Conservation (phyloP, 1,140 invertebrate species). For the Rhyzopertha dominica region DNA sequence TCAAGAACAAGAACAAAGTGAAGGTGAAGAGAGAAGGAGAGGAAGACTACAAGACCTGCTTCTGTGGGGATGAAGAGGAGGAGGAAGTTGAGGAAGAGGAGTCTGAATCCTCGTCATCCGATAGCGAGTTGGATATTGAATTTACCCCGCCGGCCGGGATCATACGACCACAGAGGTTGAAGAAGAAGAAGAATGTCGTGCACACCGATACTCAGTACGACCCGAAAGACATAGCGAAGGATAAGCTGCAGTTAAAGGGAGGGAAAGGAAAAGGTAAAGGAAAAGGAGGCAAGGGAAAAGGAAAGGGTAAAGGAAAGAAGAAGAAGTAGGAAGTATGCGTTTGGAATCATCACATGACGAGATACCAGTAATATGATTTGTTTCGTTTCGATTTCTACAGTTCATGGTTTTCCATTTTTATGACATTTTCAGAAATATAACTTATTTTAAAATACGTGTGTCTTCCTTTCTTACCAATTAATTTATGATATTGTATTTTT, state of each 20-base stretch:
- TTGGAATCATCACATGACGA: too few species aligned
- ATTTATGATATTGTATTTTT: too few species aligned
- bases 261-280: slow-evolving; percentile 17
- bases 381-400: too few species aligned
- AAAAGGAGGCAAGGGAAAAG: slow-evolving; percentile 17
- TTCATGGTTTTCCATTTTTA: too few species aligned
- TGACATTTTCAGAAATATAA: too few species aligned
- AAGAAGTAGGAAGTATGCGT: slow-evolving; percentile 19
- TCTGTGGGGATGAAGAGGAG: slow-evolving; percentile 26
- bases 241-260: slow-evolving; percentile 5
- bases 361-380: too few species aligned
- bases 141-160: slow-evolving; percentile 43
- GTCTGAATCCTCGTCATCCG: slow-evolving; percentile 19
- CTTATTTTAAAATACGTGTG: too few species aligned
- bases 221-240: slow-evolving; percentile 26
- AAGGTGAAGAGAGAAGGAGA: slow-evolving; percentile 12
- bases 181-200: slow-evolving; percentile 34
- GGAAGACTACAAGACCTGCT: slow-evolving; percentile 17
- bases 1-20: slow-evolving; percentile 45
- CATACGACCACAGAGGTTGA: slow-evolving; percentile 36
- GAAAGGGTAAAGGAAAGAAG: slow-evolving; percentile 19
- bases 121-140: slow-evolving; percentile 43
- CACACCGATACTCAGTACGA: slow-evolving; percentile 39
- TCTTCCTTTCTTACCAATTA: too few species aligned
- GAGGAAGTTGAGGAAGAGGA: slow-evolving; percentile 15